Evolutionary conservation across 2,888 invertebrate genomes (phyloP), one percentile per base, ranked within the genome.

Genomic region (Amorpha juglandis): DNA sequence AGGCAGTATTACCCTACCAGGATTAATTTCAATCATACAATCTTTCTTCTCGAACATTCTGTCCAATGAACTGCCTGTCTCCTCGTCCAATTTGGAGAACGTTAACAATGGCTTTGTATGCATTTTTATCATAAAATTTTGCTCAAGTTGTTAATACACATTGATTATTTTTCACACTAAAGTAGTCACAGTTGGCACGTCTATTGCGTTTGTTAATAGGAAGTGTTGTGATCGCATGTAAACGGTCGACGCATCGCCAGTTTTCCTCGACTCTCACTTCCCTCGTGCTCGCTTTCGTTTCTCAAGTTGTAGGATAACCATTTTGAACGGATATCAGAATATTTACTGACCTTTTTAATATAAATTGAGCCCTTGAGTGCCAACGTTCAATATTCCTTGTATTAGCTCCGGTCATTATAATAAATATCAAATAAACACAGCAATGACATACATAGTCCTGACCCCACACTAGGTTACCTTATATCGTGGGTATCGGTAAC

Each of bases 11-110:
- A 96, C 95, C 65, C 94, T 91, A 0, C 97, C 96, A 0, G 97
- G 97, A 78, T 96, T 94, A 16, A 96, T 96, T 82, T 96, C 95
- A 38, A 96, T 92, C 86, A 97, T 95, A 70, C 96, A 95, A 78
- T 95, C 94, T 75, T 95, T 95, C 51, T 94, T 94, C 12, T 95
- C 95, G 72, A 96, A 97, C 86, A 96, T 94, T 63, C 93, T 90
- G 74, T 97, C 96, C 68, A 97, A 87, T 74, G 94, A 92, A 38
- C 91, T 89, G 0, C 94, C 94, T 0, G 94, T 88, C 65, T 94
- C 93, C n/a, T 94, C 94, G 63, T 95, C 95, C 48, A 96, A 78
- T 68, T 95, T 95, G 14, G 94, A 93, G 85, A 95, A 96, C 48
- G 90, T 90, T 68, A 95, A 78, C 67, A 81, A 76, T 11, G 91